Evolutionary conservation across 2,888 invertebrate genomes (phyloP).

Genomic region (Osedax fenrisi): DNA sequence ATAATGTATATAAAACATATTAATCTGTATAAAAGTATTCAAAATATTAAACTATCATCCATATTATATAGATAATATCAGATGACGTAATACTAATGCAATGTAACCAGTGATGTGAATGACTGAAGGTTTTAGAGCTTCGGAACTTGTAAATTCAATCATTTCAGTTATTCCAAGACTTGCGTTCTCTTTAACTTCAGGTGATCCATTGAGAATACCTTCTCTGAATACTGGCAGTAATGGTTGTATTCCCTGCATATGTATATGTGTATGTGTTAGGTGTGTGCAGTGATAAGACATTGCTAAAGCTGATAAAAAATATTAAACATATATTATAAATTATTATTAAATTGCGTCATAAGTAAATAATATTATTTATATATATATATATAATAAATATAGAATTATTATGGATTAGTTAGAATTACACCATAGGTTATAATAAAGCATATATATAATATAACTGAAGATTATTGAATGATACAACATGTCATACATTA

Average conservation of each 20-base stretch:
- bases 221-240: slow-evolving; percentile 87
- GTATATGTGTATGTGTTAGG: neutral
- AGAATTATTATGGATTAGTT: too few species aligned
- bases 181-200: slow-evolving; percentile 87
- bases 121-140: slow-evolving; percentile 82
- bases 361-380: neutral
- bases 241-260: slow-evolving; percentile 76
- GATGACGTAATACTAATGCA: too few species aligned
- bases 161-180: slow-evolving; percentile 76
- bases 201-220: slow-evolving; percentile 82
- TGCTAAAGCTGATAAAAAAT: neutral
- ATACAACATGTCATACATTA: too few species aligned
- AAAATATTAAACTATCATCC: too few species aligned
- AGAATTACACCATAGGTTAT: too few species aligned
- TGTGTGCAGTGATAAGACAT: neutral
- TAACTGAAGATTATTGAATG: too few species aligned
- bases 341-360: neutral
- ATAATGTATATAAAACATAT: too few species aligned
- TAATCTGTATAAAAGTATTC: too few species aligned
- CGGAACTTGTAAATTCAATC: slow-evolving; percentile 70
- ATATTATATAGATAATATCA: too few species aligned
- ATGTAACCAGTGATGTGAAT: slow-evolving; percentile 78
- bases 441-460: too few species aligned
- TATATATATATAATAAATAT: neutral
- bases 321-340: neutral